Evolutionary conservation across 2,113 vertebrate species (phyloP), one percentile per base, ranked within the genome.

Genomic region (Okapia johnstoni): DNA sequence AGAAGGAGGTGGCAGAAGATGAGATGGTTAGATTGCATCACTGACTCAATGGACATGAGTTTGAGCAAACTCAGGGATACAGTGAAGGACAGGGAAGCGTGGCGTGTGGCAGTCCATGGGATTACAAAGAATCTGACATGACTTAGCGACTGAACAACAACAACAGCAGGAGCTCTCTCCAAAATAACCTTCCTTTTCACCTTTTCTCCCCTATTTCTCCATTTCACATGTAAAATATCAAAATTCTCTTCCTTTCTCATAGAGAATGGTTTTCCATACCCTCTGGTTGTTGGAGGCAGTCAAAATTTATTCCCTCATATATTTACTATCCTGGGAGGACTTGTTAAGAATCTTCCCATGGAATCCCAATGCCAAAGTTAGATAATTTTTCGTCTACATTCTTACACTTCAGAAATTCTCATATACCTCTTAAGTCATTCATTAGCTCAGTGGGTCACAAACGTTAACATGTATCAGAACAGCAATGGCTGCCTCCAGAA

Each of bases 191-290:
- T 86, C 33, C 28, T 6, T 60, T 86, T 77, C 54, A 26, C 36
- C 13, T 93, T 84, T 96, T 73, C 16, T 84, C 13, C 5, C n/a
- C 4, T 55, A 40, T 77, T n/a, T 33, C 21, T 76, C 77, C 21
- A 87, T 33, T 85, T 90, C 93, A 81, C 66, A 36, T 54, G 23
- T 85, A 94, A 88, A 96, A 40, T 28, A 46, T 48, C 21, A 83
- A 23, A 94, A 88, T 28, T 43, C 70, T 85, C 4, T 89, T 50
- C 43, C 36, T 60, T 91, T 92, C 33, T 88, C 46, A 70, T 48
- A 60, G 2, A 30, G 15, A 88, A 48, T 7, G 1, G 6, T 88
- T 93, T 92, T 33, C 36, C 17, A 46, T 4, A 66, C 19, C n/a
- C 63, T 96, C 28, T 81, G 23, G 23, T 79, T 73, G 9, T 26